Base-by-base conservation (phyloP, 2,888 invertebrate species). In the Lepidonotus clava region DNA sequence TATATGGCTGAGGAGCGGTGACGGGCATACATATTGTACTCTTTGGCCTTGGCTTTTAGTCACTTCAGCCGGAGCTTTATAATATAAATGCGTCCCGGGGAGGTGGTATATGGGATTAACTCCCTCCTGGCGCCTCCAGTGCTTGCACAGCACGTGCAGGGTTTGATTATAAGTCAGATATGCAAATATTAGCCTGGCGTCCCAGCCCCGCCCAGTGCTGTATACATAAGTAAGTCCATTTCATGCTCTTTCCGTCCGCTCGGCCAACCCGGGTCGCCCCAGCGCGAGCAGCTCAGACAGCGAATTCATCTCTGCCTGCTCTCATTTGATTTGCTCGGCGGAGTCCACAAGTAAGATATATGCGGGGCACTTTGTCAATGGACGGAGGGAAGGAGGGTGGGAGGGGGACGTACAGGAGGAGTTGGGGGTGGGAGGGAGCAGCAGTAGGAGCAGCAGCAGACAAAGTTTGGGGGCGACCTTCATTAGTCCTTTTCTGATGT, bases 181-280 rank as follows among this genome's bases (percentile, higher is more conserved):
- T 38, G 14, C 21, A 71, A 71, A 71, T 38, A 71, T 71, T 38
- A 71, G 36, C 8, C 38, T 38, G n/a, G n/a, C n/a, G n/a, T 38
- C 36, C 38, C 71, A 34, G n/a, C 38, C 71, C 71, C 1, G 6
- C 71, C 6, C 38, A 14, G 71, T n/a, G 36, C 71, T 71, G 71
- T 71, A 71, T 71, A 71, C 71, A 71, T 71, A 71, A 71, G 71
- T 71, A 71, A 71, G 36, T 34, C 38, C 36, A 71, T 71, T 38
- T 38, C 34, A 34, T 56, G 56, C 56, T 56, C 18, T 18, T 46
- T 46, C 46, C 34, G 36, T 18, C 71, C 38, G 36, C 71, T 18
- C 71, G 14, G 21, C 71, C 46, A 11, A 8, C 46, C 46, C 8
- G 8, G 8, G 8, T 11, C 46, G 8, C 46, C 46, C 8, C 46